Evolutionary conservation across 2,113 vertebrate species (phyloP).

Genomic region (Cervus canadensis): DNA sequence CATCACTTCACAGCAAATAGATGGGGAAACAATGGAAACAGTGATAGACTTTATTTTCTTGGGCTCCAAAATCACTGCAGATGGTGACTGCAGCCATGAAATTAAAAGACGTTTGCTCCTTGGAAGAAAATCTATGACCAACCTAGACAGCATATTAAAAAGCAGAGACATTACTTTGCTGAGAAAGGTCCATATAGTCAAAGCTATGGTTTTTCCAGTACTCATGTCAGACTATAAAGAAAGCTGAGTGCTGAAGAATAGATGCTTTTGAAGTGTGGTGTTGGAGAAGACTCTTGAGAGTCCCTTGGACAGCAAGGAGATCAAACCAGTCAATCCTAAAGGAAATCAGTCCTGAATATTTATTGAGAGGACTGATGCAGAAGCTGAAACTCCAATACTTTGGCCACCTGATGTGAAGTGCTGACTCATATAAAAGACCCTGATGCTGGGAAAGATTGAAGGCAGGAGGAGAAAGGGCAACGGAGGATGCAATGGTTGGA

Average conservation of each 20-base stretch:
- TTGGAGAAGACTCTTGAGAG: background rate
- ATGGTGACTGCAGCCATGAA: background rate
- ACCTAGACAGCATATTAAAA: background rate
- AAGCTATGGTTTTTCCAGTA: background rate
- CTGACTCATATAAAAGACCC: background rate
- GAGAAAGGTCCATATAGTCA: background rate
- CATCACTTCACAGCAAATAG: background rate
- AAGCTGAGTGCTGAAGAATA: background rate
- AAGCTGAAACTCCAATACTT: background rate
- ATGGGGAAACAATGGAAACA: background rate
- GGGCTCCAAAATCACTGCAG: background rate
- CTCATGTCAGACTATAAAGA: background rate
- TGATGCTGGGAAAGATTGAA: background rate
- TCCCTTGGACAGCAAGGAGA: background rate
- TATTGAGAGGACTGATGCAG: background rate
- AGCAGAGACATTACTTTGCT: background rate
- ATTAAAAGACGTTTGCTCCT: background rate
- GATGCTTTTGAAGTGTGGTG: background rate
- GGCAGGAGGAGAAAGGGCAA: background rate
- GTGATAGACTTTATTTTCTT: background rate
- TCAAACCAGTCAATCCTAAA: background rate
- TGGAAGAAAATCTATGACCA: background rate
- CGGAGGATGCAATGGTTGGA: background rate
- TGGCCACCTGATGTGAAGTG: background rate
- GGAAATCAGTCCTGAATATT: background rate